These are phyloP conservation scores for Patella caerulea DNA, from an alignment of 2,888 invertebrate genomes.

Conservation along the genomic window DNA sequence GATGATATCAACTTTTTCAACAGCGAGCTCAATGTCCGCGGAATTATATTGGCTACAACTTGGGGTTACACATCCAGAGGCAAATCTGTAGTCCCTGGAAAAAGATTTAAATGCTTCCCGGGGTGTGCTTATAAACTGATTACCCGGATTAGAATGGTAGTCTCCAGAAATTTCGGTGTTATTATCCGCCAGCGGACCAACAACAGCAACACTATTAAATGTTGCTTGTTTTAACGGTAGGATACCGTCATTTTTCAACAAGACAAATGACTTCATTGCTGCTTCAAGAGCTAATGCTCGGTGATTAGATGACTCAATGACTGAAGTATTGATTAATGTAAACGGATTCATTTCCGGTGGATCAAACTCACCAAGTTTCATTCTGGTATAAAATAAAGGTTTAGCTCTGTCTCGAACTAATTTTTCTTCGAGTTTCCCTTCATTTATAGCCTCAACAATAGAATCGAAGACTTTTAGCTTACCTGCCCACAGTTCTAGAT, in stretches of 20 bases:
- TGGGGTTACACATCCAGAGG: constrained; percentile 53
- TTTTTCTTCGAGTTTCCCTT: constrained; percentile 27
- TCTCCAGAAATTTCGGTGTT: constrained; percentile 56
- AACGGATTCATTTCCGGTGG: constrained; percentile 50
- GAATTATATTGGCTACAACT: constrained; percentile 50
- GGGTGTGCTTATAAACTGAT: constrained; percentile 51
- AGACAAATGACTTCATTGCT: constrained; percentile 48
- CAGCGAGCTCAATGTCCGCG: constrained; percentile 42
- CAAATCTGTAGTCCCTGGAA: constrained; percentile 42
- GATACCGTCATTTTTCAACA: constrained; percentile 49
- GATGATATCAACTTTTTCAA: constrained; percentile 47
- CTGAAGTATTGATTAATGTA: constrained; percentile 35
- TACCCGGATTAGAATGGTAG: constrained; percentile 51
- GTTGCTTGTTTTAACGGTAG: constrained; percentile 33
- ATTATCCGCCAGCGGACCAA: constrained; percentile 67
- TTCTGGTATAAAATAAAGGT: constrained; percentile 36
- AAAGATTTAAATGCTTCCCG: constrained; percentile 46
- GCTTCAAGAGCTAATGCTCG: constrained; percentile 40
- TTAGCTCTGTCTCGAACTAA: constrained; percentile 27
- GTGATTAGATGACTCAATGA: constrained; percentile 44
- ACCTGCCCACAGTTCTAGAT: constrained; percentile 44
- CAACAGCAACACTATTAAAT: constrained; percentile 30
- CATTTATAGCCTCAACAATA: constrained; percentile 45
- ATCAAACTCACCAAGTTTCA: constrained; percentile 43
- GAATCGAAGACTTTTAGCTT: constrained; percentile 9